Conservation (phyloP, 2,888 invertebrate genomes). For the Lottia gigantea region DNA sequence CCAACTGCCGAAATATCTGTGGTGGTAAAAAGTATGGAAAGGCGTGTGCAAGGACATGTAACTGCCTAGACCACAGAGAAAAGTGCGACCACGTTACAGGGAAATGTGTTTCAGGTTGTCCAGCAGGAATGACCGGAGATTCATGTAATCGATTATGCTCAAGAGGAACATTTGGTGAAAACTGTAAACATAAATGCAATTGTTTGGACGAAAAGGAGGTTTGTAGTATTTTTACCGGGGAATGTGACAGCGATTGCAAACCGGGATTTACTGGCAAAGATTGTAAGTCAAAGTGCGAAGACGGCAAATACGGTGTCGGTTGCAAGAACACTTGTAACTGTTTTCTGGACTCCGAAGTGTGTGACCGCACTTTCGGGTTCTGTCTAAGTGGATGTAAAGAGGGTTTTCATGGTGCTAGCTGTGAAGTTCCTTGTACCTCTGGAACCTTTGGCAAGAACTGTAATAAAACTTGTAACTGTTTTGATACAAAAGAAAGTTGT, state of each 20-base stretch:
- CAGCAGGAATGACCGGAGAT: constrained; percentile 12
- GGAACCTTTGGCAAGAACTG: constrained; percentile 16
- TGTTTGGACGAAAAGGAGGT: not conserved
- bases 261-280: not conserved
- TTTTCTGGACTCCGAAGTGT: constrained; percentile 2
- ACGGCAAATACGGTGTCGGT: not conserved
- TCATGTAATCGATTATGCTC: not conserved
- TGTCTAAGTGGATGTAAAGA: constrained; percentile 26
- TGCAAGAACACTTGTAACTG: not conserved
- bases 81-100: constrained; percentile 18
- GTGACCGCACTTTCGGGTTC: constrained; percentile 20
- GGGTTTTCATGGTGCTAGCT: constrained; percentile 24
- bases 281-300: not conserved
- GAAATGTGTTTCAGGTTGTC: constrained; percentile 21
- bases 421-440: constrained; percentile 17
- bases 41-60: not conserved
- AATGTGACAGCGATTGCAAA: not conserved
- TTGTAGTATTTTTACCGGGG: not conserved
- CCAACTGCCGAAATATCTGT: not conserved
- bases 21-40: not conserved
- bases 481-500: not conserved
- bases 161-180: not conserved
- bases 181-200: not conserved
- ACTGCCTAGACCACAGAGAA: constrained; percentile 1
- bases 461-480: constrained; percentile 15